These are phyloP conservation scores for Coremacera marginata DNA, from an alignment of 2,888 invertebrate species.

Conservation along the genomic window DNA sequence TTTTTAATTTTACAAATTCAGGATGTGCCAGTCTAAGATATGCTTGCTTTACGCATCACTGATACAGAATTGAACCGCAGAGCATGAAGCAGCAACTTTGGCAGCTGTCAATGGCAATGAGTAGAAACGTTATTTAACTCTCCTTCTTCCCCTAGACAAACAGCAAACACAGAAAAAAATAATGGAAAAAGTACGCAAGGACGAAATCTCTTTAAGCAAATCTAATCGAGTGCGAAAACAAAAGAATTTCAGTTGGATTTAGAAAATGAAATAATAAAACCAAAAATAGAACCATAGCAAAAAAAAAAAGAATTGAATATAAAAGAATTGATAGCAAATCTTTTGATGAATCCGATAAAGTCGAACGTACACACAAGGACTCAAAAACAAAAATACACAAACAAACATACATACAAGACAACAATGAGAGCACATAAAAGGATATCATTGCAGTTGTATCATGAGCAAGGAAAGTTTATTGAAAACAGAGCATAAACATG, in stretches of 20 bases:
- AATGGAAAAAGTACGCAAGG: constrained; percentile 37
- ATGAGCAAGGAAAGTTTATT: background rate
- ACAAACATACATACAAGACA: background rate
- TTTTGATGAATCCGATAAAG: constrained; percentile 45
- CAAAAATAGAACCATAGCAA: constrained; percentile 5
- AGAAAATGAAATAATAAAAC: constrained; percentile 31
- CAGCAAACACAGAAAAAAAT: constrained; percentile 41
- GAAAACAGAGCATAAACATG: constrained; percentile 25
- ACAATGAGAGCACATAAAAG: background rate
- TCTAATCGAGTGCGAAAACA: constrained; percentile 54
- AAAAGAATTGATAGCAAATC: constrained; percentile 46
- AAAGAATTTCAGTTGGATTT: constrained; percentile 39
- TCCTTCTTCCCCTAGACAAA: background rate
- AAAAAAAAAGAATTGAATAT: background rate
- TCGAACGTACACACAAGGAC: constrained; percentile 2
- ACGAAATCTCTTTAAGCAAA: constrained; percentile 52
- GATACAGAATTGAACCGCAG: background rate
- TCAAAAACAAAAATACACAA: background rate
- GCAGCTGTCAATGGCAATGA: constrained; percentile 55
- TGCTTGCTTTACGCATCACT: background rate
- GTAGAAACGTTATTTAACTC: background rate
- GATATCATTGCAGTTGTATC: background rate
- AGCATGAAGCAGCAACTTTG: constrained; percentile 33
- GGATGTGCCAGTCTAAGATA: constrained; percentile 34
- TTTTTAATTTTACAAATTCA: constrained; percentile 49